Evolutionary conservation across 2,888 invertebrate species (phyloP).

Genomic region (Ptychoptera albimana): DNA sequence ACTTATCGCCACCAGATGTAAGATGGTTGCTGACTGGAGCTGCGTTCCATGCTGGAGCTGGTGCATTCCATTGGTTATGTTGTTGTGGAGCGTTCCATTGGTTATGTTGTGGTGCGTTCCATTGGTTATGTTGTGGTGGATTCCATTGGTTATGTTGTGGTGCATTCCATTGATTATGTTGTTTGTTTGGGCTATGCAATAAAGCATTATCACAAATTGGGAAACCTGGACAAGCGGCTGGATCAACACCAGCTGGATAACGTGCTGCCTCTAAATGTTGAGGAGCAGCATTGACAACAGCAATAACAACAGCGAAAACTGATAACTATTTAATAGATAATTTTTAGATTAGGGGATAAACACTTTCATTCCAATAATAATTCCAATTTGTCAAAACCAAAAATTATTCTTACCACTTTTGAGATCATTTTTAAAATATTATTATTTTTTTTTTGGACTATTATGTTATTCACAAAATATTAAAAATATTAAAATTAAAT

Average conservation of each 20-base stretch:
- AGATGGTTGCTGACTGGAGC: conserved; percentile 14
- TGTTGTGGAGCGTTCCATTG: conserved; percentile 3
- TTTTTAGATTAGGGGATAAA: not conserved
- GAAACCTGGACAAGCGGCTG: conserved; percentile 33
- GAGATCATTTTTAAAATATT: conserved; percentile 25
- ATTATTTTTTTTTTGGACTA: conserved; percentile 1
- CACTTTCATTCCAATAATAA: not conserved
- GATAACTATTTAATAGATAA: not conserved
- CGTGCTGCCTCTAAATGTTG: conserved; percentile 29
- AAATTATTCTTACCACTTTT: conserved; percentile 27
- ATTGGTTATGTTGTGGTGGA: conserved; percentile 18
- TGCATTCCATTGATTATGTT: conserved; percentile 21
- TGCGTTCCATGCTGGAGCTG: conserved; percentile 14
- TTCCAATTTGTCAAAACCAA: not conserved
- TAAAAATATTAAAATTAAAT: conserved; percentile 25
- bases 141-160: conserved; percentile 15
- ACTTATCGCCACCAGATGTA: conserved; percentile 18
- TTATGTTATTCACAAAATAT: conserved; percentile 5
- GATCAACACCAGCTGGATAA: conserved; percentile 34
- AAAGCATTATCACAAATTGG: conserved; percentile 35
- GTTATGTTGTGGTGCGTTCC: conserved; percentile 14
- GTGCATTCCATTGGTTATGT: conserved; percentile 9
- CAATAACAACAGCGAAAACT: conserved; percentile 14
- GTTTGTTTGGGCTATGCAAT: conserved; percentile 23
- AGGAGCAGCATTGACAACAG: conserved; percentile 24